Conservation (phyloP, 1,140 invertebrate species). For the Mactra quadrangularis region DNA sequence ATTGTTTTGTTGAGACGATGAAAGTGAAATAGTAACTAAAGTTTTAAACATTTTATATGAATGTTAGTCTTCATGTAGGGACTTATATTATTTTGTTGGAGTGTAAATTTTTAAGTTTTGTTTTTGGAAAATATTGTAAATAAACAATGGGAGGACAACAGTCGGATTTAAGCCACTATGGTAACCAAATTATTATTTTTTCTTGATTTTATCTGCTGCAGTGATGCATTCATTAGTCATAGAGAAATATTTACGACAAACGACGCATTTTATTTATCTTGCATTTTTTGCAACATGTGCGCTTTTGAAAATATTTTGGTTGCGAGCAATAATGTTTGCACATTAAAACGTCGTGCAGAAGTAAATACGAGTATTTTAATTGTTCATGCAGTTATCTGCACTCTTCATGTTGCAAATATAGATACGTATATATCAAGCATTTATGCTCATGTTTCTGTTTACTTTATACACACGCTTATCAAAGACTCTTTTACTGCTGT, state of each 20-base stretch:
- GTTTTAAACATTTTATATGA: too few relatives aligned
- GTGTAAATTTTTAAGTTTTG: too few relatives aligned
- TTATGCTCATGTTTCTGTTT: too few relatives aligned
- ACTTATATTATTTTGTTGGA: too few relatives aligned
- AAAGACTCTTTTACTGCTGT: too few relatives aligned
- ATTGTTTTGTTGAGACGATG: too few relatives aligned
- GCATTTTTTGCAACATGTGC: not conserved
- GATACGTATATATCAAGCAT: not conserved
- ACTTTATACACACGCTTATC: too few relatives aligned
- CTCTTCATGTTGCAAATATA: too few relatives aligned
- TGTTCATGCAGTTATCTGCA: too few relatives aligned
- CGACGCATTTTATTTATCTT: not conserved
- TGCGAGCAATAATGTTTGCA: not conserved
- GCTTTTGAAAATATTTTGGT: not conserved
- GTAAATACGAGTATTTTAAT: not conserved
- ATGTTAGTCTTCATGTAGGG: too few relatives aligned
- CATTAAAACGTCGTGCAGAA: not conserved
- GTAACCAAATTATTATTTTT: not conserved
- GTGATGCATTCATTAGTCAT: not conserved
- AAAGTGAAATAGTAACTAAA: too few relatives aligned
- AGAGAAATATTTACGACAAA: not conserved
- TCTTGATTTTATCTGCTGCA: not conserved
- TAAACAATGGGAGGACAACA: conserved; percentile 17
- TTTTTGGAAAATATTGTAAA: too few relatives aligned
- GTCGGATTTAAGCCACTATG: conserved; percentile 9